Evolutionary conservation across 2,888 invertebrate species (phyloP).

Genomic region (Drosophila meridiana): DNA sequence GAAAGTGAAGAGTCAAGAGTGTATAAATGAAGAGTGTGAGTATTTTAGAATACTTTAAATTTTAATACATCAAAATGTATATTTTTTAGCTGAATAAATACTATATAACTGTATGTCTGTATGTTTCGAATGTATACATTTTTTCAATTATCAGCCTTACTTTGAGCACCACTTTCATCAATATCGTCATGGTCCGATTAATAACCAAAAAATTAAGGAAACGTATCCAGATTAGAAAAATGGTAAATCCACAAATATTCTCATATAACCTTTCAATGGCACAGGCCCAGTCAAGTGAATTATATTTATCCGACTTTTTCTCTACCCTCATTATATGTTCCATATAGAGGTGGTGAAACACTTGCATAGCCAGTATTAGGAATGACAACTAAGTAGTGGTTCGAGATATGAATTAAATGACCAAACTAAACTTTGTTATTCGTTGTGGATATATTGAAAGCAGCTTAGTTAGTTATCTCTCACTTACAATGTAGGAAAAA

Average conservation of each 20-base stretch:
- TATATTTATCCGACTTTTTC: constrained; percentile 5
- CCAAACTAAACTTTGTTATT: no score
- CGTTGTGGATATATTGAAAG: background rate
- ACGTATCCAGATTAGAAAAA: constrained; percentile 57
- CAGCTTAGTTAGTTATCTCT: background rate
- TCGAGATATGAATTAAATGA: background rate
- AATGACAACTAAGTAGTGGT: constrained; percentile 16
- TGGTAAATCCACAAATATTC: constrained; percentile 33
- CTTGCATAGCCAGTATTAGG: constrained; percentile 16
- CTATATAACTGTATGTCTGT: no score
- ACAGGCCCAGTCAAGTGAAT: constrained; percentile 38
- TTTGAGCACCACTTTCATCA: constrained; percentile 29
- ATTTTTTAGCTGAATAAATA: no score
- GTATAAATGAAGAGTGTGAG: no score
- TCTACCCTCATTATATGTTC: background rate
- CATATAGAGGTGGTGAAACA: constrained; percentile 13
- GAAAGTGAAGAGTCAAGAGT: background rate
- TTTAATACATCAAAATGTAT: no score
- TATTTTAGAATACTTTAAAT: no score
- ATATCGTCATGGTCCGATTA: constrained; percentile 59
- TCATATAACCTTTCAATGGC: constrained; percentile 23
- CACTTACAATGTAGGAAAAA: constrained; percentile 17
- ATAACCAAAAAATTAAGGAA: constrained; percentile 44
- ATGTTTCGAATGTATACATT: no score
- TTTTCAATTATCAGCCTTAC: constrained; percentile 5